Evolutionary conservation across 2,113 vertebrate species (phyloP).

Genomic region (Hippocampus guttulatus): DNA sequence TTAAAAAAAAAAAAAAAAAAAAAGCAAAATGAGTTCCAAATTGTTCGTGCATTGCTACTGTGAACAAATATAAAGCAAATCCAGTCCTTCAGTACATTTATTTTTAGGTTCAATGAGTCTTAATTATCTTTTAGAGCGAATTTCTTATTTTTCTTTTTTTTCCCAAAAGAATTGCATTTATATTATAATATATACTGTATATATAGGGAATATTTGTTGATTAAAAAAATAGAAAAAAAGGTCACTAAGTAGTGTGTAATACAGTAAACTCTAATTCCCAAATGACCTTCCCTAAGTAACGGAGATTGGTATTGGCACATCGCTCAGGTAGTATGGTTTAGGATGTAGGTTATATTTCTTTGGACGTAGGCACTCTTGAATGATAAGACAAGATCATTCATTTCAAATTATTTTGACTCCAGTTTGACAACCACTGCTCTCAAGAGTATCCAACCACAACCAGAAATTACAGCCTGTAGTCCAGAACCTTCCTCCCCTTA

Average conservation of each 20-base stretch:
- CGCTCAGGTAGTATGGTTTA: too few relatives aligned
- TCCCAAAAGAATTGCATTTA: too few relatives aligned
- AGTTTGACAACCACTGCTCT: not conserved
- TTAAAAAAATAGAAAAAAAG: too few relatives aligned
- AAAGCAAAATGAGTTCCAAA: not conserved
- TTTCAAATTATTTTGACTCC: not conserved
- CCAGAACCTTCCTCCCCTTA: slow-evolving; percentile 42
- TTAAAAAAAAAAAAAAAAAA: not conserved
- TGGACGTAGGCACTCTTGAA: not conserved
- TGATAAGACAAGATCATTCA: not conserved
- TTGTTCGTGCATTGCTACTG: not conserved
- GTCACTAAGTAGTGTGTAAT: too few relatives aligned
- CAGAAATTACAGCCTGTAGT: slow-evolving; percentile 34
- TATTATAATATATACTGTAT: too few relatives aligned
- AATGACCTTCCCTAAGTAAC: too few relatives aligned
- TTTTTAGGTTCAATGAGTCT: too few relatives aligned
- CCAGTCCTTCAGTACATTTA: not conserved
- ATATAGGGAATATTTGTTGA: too few relatives aligned
- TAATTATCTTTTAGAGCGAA: too few relatives aligned
- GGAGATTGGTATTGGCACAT: too few relatives aligned
- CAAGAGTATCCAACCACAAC: slow-evolving; percentile 14
- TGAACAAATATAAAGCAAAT: not conserved
- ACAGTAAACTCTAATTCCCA: too few relatives aligned
- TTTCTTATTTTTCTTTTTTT: too few relatives aligned
- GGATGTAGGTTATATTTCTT: not conserved